Evolutionary conservation across 2,888 invertebrate genomes (phyloP).

Genomic region (Dynastes tityus): DNA sequence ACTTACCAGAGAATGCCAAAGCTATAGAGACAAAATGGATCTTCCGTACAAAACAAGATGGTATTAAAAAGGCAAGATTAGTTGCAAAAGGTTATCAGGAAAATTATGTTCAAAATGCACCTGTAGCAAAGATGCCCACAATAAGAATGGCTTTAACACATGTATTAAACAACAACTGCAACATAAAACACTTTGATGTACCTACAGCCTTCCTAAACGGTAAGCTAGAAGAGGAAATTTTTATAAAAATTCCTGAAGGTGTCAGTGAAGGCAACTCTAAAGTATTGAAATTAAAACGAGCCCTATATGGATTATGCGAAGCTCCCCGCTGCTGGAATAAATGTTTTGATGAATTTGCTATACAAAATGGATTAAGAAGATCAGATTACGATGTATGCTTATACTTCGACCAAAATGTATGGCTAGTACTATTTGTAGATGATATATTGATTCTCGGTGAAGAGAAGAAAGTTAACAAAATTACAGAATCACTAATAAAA

Average conservation of each 20-base stretch:
- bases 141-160: constrained; percentile 22
- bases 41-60: neutral
- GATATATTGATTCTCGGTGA: constrained; percentile 2
- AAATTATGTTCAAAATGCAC: constrained; percentile 1
- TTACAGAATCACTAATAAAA: constrained; percentile 22
- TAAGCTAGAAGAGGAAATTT: constrained; percentile 12
- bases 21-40: neutral
- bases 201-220: constrained; percentile 23
- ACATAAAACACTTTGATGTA: constrained; percentile 24
- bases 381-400: constrained; percentile 27
- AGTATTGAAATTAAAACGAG: constrained; percentile 35
- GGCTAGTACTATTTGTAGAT: constrained; percentile 18
- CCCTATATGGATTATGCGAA: constrained; percentile 35
- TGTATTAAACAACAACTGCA: constrained; percentile 26
- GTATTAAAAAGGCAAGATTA: constrained; percentile 37
- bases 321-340: constrained; percentile 14
- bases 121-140: constrained; percentile 39
- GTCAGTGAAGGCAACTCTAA: neutral
- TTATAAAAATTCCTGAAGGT: constrained; percentile 11
- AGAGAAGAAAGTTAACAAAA: neutral
- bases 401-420: neutral
- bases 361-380: constrained; percentile 3
- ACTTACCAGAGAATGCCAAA: constrained; percentile 8
- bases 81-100: constrained; percentile 15
- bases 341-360: constrained; percentile 7